Percentiles rank a stretch among this genome's conserved stretches.
Evolutionary conservation across 2,888 invertebrate genomes (phyloP).

Genomic region (Pseudeuparius sepicola): DNA sequence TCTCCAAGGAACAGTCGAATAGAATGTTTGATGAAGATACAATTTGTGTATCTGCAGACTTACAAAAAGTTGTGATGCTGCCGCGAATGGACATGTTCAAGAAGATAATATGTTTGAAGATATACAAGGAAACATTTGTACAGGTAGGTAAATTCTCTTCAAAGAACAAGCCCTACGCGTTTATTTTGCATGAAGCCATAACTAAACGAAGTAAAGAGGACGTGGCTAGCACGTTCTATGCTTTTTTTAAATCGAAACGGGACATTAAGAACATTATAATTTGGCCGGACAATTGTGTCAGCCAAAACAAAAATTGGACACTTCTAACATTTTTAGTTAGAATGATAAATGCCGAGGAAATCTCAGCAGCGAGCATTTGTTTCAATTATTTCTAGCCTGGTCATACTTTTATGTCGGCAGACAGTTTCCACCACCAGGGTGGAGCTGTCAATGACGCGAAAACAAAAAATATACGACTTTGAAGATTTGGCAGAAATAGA

Average conservation of each 20-base stretch:
- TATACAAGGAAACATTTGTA: conserved; percentile 12
- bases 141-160: conserved; percentile 8
- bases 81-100: no score
- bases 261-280: conserved; percentile 12
- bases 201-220: conserved; percentile 12
- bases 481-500: conserved; percentile 15
- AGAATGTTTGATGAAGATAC: conserved; percentile 1
- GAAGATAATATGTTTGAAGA: conserved; percentile 5
- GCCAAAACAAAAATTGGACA: conserved; percentile 17
- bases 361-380: conserved; percentile 11
- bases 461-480: conserved; percentile 17
- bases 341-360: conserved; percentile 16
- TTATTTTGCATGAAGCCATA: conserved; percentile 13
- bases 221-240: conserved; percentile 9
- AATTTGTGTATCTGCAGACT: conserved; percentile 12
- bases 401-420: conserved; percentile 17
- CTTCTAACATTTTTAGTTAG: conserved; percentile 15
- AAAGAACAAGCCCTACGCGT: conserved; percentile 11
- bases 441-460: conserved; percentile 13
- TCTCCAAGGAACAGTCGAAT: conserved; percentile 7
- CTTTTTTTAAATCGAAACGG: conserved; percentile 12
- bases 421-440: conserved; percentile 12
- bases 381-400: conserved; percentile 17
- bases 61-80: no score
- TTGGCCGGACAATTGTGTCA: conserved; percentile 14